Percentiles rank a stretch among this genome's conserved stretches.
These are phyloP conservation scores for Thalpophila matura DNA, from an alignment of 2,888 invertebrate species.

Conservation along the genomic window DNA sequence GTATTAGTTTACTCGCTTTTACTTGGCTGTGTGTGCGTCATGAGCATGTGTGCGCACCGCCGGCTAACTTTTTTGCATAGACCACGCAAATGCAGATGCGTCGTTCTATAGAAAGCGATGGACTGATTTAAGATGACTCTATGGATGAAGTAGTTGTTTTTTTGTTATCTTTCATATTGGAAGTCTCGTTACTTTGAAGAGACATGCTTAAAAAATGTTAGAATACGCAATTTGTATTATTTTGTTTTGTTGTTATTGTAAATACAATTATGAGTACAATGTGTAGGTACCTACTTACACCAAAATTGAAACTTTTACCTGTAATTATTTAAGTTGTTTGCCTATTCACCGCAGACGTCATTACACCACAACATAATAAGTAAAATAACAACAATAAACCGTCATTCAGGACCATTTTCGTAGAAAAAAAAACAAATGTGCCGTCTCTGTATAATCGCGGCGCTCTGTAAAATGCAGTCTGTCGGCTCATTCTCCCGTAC, in stretches of 20 bases:
- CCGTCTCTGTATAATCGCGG: conserved; percentile 57
- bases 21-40: conserved; percentile 78
- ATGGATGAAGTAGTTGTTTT: background rate
- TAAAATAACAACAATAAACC: conserved; percentile 1
- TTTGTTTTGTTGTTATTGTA: background rate
- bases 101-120: conserved; percentile 31
- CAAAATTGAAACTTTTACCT: background rate
- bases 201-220: background rate
- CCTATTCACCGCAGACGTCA: background rate
- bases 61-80: conserved; percentile 88
- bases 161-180: background rate
- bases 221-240: no score
- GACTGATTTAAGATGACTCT: conserved; percentile 9
- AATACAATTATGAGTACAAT: no score
- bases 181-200: background rate
- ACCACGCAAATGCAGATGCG: conserved; percentile 76
- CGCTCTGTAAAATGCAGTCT: conserved; percentile 76
- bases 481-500: conserved; percentile 81
- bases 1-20: conserved; percentile 91
- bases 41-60: conserved; percentile 80
- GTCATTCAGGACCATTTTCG: conserved; percentile 1
- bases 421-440: conserved; percentile 30
- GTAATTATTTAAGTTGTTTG: background rate
- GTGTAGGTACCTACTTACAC: no score
- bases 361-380: background rate